Conservation (phyloP, 2,888 invertebrate species). For the Clistopyga incitator region DNA sequence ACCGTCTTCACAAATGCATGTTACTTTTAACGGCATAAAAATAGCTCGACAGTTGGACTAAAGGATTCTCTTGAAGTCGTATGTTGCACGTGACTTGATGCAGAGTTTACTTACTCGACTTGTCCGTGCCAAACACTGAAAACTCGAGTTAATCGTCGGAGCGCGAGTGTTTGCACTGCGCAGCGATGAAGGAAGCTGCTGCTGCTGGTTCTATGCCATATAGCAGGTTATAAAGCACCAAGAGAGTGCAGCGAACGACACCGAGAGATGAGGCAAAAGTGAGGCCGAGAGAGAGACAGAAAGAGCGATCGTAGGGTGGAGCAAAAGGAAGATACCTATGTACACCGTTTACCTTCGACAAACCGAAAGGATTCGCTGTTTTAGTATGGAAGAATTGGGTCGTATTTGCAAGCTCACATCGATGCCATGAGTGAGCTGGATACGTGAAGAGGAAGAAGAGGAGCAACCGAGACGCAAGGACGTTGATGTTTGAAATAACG, state of each 20-base stretch:
- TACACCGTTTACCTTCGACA: slow-evolving; percentile 74
- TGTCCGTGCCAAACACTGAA: slow-evolving; percentile 77
- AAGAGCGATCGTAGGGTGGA: too few relatives aligned
- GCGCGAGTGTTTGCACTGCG: slow-evolving; percentile 75
- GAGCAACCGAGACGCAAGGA: slow-evolving; percentile 40
- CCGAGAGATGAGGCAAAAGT: slow-evolving; percentile 51
- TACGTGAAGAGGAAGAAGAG: not conserved
- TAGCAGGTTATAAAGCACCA: not conserved
- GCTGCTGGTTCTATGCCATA: not conserved
- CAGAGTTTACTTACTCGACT: slow-evolving; percentile 76
- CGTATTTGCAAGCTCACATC: slow-evolving; percentile 61
- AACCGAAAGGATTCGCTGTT: slow-evolving; percentile 76
- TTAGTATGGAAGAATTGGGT: slow-evolving; percentile 76
- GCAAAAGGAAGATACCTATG: slow-evolving; percentile 26
- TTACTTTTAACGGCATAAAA: not conserved
- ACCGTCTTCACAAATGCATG: slow-evolving; percentile 15
- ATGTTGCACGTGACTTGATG: slow-evolving; percentile 73
- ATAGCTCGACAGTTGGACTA: slow-evolving; percentile 65
- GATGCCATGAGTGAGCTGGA: slow-evolving; percentile 24
- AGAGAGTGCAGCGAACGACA: slow-evolving; percentile 17
- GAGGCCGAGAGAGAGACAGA: too few relatives aligned
- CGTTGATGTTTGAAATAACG: slow-evolving; percentile 28
- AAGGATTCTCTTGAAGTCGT: slow-evolving; percentile 63
- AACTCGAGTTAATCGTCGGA: slow-evolving; percentile 79
- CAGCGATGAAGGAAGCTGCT: slow-evolving; percentile 44